A percentile compares a stretch with the other conserved stretches of the same genome.
These are phyloP conservation scores for Strigops habroptila DNA, from an alignment of 2,113 vertebrate species.

Conservation along the genomic window DNA sequence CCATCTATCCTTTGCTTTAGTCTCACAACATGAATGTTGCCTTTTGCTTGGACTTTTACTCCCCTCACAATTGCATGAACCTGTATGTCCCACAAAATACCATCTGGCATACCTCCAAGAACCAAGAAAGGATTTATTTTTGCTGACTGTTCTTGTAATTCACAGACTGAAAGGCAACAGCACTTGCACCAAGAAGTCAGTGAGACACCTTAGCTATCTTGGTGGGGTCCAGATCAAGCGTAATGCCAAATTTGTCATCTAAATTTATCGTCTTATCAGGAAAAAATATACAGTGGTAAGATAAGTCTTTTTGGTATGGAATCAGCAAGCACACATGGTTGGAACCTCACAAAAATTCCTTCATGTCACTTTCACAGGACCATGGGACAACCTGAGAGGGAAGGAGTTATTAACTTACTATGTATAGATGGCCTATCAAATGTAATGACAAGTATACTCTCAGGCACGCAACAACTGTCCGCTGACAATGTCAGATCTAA, in stretches of 20 bases:
- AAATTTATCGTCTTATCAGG: neutral
- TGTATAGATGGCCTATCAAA: neutral
- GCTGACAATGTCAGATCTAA: neutral
- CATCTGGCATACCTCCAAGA: neutral
- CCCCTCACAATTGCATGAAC: neutral
- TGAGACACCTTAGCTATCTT: neutral
- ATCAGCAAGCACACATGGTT: neutral
- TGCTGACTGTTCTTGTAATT: neutral
- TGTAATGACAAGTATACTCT: neutral
- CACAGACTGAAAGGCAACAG: neutral
- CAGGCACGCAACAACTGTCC: neutral
- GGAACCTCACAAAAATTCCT: neutral
- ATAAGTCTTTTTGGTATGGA: neutral
- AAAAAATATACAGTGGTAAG: neutral
- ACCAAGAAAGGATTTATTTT: neutral
- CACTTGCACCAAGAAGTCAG: neutral
- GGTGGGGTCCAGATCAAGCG: neutral
- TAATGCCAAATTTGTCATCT: neutral
- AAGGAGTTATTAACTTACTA: neutral
- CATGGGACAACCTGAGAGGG: neutral
- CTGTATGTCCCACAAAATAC: neutral
- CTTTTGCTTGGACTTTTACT: neutral
- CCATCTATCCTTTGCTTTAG: neutral
- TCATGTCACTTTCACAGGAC: neutral
- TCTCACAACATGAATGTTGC: neutral